These are phyloP conservation scores for Cloeon dipterum DNA, from an alignment of 2,888 invertebrate genomes.

Conservation along the genomic window DNA sequence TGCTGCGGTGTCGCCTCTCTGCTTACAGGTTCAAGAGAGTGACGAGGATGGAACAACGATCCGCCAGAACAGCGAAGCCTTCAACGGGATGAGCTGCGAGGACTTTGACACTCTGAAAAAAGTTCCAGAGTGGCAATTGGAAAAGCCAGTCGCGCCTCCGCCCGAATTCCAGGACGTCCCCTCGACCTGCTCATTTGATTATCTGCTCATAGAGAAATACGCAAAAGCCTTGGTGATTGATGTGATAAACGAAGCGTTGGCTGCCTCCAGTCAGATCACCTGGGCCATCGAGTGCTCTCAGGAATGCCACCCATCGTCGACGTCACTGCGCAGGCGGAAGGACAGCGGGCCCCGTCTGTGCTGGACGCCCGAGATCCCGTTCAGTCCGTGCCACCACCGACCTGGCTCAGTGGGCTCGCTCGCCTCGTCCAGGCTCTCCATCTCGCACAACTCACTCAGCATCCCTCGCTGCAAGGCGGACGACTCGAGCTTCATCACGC, in stretches of 20 bases:
- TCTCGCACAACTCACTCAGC: conserved; percentile 63
- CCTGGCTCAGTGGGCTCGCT: conserved; percentile 56
- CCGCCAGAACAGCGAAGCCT: conserved; percentile 55
- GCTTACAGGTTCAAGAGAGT: conserved; percentile 53
- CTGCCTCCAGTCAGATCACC: conserved; percentile 18
- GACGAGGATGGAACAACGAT: conserved; percentile 55
- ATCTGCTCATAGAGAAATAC: conserved; percentile 18
- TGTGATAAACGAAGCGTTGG: conserved; percentile 24
- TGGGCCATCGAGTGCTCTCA: conserved; percentile 13
- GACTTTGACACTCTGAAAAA: conserved; percentile 66
- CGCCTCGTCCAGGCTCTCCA: conserved; percentile 53
- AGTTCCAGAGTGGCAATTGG: conserved; percentile 36
- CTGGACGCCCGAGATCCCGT: conserved; percentile 28
- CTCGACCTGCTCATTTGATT: conserved; percentile 9
- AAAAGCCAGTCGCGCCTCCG: conserved; percentile 55
- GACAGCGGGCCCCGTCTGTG: conserved; percentile 16
- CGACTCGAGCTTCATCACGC: conserved; percentile 69
- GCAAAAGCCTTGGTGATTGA: conserved; percentile 22
- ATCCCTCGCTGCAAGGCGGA: conserved; percentile 45
- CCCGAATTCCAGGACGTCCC: conserved; percentile 57
- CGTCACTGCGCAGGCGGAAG: conserved; percentile 5
- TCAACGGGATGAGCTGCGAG: conserved; percentile 56
- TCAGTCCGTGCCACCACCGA: conserved; percentile 35
- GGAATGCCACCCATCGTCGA: conserved; percentile 10
- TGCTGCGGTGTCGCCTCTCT: too few relatives aligned